Percentiles rank a stretch among this genome's conserved stretches.
These are phyloP conservation scores for Aptenodytes patagonicus DNA, from an alignment of 2,113 vertebrate species.

Conservation along the genomic window DNA sequence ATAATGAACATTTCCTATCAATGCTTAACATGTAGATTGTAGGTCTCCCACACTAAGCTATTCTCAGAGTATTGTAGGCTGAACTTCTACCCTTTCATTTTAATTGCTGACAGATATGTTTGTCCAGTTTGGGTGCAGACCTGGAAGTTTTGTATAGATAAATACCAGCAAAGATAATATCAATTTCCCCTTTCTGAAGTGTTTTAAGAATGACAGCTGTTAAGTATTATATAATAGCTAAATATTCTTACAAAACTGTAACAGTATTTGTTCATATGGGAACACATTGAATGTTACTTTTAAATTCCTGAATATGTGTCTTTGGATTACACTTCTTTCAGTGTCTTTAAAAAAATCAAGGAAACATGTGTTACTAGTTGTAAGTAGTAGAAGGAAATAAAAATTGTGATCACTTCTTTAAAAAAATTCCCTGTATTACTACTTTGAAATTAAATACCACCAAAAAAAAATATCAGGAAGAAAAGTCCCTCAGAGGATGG, in stretches of 20 bases:
- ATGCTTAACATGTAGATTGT: not conserved
- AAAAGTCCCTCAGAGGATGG: not conserved
- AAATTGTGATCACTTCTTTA: not conserved
- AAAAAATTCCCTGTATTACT: not conserved
- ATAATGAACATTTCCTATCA: not conserved
- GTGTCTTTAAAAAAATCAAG: not conserved
- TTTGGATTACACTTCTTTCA: not conserved
- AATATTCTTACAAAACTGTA: not conserved
- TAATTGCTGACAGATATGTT: not conserved
- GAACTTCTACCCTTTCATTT: not conserved
- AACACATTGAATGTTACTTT: not conserved
- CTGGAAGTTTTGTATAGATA: not conserved
- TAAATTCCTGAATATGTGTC: not conserved
- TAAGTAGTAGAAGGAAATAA: not conserved
- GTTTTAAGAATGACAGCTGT: not conserved
- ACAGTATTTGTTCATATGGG: not conserved
- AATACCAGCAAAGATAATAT: not conserved
- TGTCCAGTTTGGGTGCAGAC: not conserved
- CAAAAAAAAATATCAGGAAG: not conserved
- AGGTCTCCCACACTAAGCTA: not conserved
- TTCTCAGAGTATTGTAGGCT: not conserved
- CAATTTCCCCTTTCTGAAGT: not conserved
- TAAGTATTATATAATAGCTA: not conserved
- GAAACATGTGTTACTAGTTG: not conserved
- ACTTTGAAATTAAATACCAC: not conserved